Percentiles rank a stretch among this genome's conserved stretches.
Evolutionary conservation across 2,888 invertebrate genomes (phyloP).

Genomic region (Ophion ellenae): DNA sequence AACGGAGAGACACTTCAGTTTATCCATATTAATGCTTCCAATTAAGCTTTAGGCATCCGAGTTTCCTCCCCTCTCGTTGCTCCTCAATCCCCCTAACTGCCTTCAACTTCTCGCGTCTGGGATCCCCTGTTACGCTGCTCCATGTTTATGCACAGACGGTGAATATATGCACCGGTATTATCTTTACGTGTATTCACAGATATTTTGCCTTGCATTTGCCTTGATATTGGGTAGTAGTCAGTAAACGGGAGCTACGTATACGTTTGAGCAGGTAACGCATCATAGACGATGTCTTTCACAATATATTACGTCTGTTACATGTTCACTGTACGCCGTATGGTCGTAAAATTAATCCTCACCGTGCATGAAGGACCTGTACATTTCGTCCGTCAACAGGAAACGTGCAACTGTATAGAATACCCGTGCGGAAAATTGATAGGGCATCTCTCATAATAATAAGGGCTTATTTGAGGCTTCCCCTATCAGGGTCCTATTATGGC

Average conservation of each 20-base stretch:
- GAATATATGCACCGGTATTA: constrained; percentile 43
- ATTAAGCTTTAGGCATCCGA: constrained; percentile 67
- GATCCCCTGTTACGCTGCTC: constrained; percentile 38
- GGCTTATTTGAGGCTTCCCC: too few species aligned
- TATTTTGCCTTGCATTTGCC: constrained; percentile 15
- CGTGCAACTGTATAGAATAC: too few species aligned
- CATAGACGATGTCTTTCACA: background rate
- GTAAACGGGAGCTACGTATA: constrained; percentile 11
- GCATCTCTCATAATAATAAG: too few species aligned
- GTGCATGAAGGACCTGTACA: background rate
- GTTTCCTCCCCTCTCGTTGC: constrained; percentile 58
- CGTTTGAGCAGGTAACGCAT: background rate
- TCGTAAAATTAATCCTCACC: background rate
- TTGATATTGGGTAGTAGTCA: constrained; percentile 3
- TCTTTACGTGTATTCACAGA: constrained; percentile 52
- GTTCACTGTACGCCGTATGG: background rate
- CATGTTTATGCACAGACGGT: constrained; percentile 29
- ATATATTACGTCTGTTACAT: background rate
- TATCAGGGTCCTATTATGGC: too few species aligned
- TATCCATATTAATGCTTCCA: constrained; percentile 74
- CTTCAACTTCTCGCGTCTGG: constrained; percentile 55
- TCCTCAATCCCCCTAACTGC: constrained; percentile 39
- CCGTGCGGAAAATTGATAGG: too few species aligned
- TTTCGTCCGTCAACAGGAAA: too few species aligned
- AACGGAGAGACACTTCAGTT: constrained; percentile 61